These are phyloP conservation scores for Apodemus speciosus DNA, from an alignment of 2,113 vertebrate species.

Conservation along the genomic window DNA sequence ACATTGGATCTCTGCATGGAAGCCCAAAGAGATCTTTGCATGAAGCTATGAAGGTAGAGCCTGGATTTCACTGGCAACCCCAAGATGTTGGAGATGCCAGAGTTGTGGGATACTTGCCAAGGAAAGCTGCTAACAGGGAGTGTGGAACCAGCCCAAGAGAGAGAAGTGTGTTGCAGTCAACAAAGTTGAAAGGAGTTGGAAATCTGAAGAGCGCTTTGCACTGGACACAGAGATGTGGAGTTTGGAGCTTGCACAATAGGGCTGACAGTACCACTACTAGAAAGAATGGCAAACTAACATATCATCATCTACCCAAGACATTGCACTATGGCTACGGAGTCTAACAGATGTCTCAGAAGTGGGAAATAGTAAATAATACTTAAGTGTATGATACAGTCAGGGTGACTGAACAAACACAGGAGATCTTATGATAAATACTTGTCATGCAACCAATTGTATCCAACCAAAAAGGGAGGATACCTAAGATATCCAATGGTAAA, in stretches of 20 bases:
- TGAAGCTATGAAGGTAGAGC: neutral
- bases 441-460: neutral
- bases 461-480: slow-evolving; percentile 12
- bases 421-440: neutral
- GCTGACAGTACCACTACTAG: neutral
- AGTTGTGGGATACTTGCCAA: neutral
- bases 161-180: neutral
- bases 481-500: neutral
- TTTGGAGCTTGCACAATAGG: no score
- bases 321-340: neutral
- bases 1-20: neutral
- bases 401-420: slow-evolving; percentile 20
- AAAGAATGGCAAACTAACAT: neutral
- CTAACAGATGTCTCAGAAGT: neutral
- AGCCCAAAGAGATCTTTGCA: neutral
- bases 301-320: neutral
- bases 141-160: neutral
- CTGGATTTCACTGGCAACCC: neutral
- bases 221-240: neutral
- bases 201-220: neutral
- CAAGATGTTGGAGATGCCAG: neutral
- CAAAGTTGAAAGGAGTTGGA: neutral
- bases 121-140: neutral
- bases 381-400: neutral
- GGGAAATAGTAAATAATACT: slow-evolving; percentile 31